Base-by-base conservation (phyloP, 2,113 vertebrate species). In the Macrotus californicus region DNA sequence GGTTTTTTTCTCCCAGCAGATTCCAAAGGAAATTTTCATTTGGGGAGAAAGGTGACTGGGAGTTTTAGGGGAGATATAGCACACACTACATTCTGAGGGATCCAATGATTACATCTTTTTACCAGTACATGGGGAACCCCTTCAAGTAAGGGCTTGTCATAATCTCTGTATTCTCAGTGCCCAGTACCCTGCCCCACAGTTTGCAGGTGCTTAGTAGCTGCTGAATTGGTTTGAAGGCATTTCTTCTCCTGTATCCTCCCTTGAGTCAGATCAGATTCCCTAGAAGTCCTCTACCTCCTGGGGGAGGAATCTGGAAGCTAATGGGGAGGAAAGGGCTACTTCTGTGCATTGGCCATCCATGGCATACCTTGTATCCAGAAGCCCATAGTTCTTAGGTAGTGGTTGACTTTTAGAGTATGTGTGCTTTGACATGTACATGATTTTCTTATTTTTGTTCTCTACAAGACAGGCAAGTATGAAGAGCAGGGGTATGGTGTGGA, bases 1-100 rank as follows among this genome's bases (percentile, higher is more conserved):
- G 75, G 8, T 59, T 94, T 96, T 36, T 97, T 87, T 87, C 36
- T 91, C 34, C 75, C 7, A 36, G 31, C n/a, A 91, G 54, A 39
- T 73, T 94, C 46, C 36, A 93, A 67, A 70, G 21, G 67, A 95
- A 84, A 43, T 72, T 69, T 89, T 91, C 50, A 52, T 94, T 89
- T 83, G 81, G 48, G 26, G 5, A 72, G 19, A 92, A 90, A 56
- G 39, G 22, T 87, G 41, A 72, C 67, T 34, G 3, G 46, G 54
- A 87, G 21, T 29, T 91, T 95, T 56, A 66, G 70, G 21, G 34
- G 91, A 26, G 26, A 43, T 73, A 26, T 16, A 88, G 18, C 67
- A 56, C 69, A 83, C 16, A 87, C 14, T 79, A 50, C 41, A 75
- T 95, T 88, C 56, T 95, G 24, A 54, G 50, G 43, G 34, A 59